A percentile compares a stretch with the other conserved stretches of the same genome.
Conservation (phyloP, 2,888 invertebrate genomes). For the Lydus trimaculatus region DNA sequence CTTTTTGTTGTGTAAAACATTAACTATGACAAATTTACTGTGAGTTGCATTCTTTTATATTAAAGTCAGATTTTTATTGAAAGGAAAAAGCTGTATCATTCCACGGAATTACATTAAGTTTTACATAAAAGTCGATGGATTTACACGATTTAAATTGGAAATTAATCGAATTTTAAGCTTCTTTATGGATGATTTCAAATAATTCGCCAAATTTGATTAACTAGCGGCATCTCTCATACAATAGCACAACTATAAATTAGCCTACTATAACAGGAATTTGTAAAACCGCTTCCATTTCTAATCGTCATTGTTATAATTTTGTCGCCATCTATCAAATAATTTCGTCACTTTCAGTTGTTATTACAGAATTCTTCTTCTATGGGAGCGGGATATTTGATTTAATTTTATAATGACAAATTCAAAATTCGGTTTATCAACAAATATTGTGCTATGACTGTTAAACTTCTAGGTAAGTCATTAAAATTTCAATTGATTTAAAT, state of each 20-base stretch:
- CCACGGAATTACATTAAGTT: background rate
- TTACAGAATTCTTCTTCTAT: background rate
- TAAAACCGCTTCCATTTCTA: background rate
- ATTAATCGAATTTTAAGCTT: background rate
- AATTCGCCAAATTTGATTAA: background rate
- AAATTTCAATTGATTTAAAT: background rate
- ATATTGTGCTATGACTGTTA: background rate
- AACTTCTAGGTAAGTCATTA: background rate
- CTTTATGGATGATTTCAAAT: background rate
- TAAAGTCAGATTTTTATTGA: background rate
- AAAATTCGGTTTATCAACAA: background rate
- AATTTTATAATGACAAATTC: background rate
- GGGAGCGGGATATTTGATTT: background rate
- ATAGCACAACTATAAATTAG: background rate
- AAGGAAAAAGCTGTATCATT: background rate
- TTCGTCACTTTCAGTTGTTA: background rate
- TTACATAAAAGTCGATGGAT: background rate
- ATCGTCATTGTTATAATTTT: background rate
- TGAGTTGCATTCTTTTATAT: background rate
- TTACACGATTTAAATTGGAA: background rate
- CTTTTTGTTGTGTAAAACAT: background rate
- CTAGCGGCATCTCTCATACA: background rate
- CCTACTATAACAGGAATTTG: background rate
- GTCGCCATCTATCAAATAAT: background rate
- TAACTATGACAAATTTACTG: background rate